Evolutionary conservation across 2,113 vertebrate genomes (phyloP).

Genomic region (Tupaia chinensis): DNA sequence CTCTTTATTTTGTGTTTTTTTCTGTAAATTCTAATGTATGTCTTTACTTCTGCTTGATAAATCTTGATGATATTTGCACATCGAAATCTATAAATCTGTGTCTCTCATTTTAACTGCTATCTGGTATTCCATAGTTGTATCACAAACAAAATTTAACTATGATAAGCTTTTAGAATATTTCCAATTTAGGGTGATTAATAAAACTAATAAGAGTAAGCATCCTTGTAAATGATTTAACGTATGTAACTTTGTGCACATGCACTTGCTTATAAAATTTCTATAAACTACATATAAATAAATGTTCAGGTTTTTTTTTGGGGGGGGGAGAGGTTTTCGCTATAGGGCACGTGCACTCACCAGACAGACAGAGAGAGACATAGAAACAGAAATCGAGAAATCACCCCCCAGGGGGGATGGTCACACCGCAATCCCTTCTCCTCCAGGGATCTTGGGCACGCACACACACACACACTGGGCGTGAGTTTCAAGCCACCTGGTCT

Average conservation of each 20-base stretch:
- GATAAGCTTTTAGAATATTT: neutral
- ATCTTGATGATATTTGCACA: neutral
- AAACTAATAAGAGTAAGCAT: neutral
- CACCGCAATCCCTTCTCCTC: no score
- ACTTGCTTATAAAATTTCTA: neutral
- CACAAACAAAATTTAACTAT: neutral
- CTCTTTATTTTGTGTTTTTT: neutral
- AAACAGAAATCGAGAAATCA: no score
- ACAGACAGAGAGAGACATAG: no score
- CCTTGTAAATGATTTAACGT: neutral
- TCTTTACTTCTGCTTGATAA: neutral
- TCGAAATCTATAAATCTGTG: neutral
- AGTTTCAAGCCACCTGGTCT: no score
- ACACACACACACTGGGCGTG: no score
- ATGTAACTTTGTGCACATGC: neutral
- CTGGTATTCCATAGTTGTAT: neutral
- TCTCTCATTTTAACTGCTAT: neutral
- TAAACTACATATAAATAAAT: neutral
- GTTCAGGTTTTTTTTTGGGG: neutral
- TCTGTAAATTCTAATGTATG: neutral
- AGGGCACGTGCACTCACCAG: no score
- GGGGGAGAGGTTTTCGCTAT: no score
- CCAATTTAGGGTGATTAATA: slow-evolving; percentile 35
- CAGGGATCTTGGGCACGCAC: no score
- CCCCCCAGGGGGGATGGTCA: no score